Evolutionary conservation across 2,797 vertebrate genomes (phyloP).

Genomic region (Enteromius afrohamiltoni): DNA sequence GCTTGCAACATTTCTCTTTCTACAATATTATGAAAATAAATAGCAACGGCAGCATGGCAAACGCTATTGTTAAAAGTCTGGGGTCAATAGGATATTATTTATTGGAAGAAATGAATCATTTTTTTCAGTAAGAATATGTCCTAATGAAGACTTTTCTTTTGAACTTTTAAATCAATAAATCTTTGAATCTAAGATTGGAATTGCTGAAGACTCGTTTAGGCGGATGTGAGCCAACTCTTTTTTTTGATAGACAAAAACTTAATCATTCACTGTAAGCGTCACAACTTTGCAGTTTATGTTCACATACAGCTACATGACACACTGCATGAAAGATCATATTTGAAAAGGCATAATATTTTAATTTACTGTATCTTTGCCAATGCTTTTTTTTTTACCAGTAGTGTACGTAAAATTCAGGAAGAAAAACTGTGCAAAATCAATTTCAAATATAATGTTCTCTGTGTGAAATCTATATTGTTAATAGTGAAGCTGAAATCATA

Average conservation of each 20-base stretch:
- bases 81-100: neutral
- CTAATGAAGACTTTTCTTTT: neutral
- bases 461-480: neutral
- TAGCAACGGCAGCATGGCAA: neutral
- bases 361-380: neutral
- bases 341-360: neutral
- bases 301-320: too few relatives aligned
- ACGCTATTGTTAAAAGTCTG: neutral
- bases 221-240: too few relatives aligned
- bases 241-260: too few relatives aligned
- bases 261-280: too few relatives aligned
- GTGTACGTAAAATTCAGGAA: neutral
- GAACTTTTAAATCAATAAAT: neutral
- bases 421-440: neutral
- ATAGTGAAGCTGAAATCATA: constrained; percentile 20
- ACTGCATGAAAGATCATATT: too few relatives aligned
- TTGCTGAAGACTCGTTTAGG: too few relatives aligned
- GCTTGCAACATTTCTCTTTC: neutral
- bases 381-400: neutral
- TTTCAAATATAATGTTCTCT: neutral
- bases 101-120: neutral
- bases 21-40: neutral
- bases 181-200: too few relatives aligned
- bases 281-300: too few relatives aligned
- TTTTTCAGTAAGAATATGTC: neutral